These are phyloP conservation scores for Pherbina coryleti DNA, from an alignment of 2,888 invertebrate species.

Conservation along the genomic window DNA sequence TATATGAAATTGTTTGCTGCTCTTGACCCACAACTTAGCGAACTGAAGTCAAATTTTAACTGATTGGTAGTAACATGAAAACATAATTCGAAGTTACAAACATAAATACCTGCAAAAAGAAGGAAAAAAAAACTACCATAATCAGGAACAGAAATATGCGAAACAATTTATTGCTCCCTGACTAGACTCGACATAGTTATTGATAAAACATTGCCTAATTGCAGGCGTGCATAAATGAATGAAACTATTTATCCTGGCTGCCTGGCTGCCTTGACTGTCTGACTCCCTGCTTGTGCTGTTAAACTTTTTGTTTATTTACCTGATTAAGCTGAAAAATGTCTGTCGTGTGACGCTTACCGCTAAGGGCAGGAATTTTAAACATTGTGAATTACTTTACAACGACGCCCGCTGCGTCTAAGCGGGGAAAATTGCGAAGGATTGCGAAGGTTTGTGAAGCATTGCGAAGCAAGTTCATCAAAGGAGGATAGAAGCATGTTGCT, in stretches of 20 bases:
- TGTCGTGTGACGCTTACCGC: constrained; percentile 13
- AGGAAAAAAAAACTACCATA: neutral
- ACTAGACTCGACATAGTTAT: constrained; percentile 60
- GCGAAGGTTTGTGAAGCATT: neutral
- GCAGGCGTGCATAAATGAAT: constrained; percentile 40
- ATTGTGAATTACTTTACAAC: constrained; percentile 14
- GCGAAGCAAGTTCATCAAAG: neutral
- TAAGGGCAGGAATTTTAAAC: neutral
- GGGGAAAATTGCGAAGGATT: constrained; percentile 5
- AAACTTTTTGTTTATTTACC: constrained; percentile 24
- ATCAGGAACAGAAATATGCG: no score
- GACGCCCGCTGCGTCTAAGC: neutral
- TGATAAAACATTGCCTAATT: constrained; percentile 64
- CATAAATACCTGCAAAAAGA: neutral
- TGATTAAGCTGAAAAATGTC: neutral
- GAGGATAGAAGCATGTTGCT: neutral
- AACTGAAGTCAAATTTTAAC: constrained; percentile 30
- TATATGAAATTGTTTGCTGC: neutral
- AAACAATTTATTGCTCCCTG: constrained; percentile 11
- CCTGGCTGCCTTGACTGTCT: neutral
- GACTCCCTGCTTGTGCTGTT: no score
- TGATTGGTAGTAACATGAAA: constrained; percentile 17
- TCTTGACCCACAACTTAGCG: neutral
- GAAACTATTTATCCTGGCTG: constrained; percentile 33
- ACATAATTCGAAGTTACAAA: neutral